These are phyloP conservation scores for Eupithecia subumbrata DNA, from an alignment of 2,888 invertebrate genomes.

Conservation along the genomic window DNA sequence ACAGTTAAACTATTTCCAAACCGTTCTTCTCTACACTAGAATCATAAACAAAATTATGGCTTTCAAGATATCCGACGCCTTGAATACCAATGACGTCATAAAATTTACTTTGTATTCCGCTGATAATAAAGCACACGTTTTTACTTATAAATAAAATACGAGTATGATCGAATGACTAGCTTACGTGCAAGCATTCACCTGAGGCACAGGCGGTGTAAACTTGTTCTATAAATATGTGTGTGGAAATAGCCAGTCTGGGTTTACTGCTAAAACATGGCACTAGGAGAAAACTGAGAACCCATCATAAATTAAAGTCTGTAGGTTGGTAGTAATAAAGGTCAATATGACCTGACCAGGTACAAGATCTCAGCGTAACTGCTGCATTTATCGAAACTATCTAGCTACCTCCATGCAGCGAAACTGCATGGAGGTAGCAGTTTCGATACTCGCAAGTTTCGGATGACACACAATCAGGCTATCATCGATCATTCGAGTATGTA, in stretches of 20 bases:
- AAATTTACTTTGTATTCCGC: conserved; percentile 42
- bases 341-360: not conserved
- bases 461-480: not conserved
- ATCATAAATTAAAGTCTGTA: conserved; percentile 1
- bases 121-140: conserved; percentile 51
- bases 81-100: conserved; percentile 62
- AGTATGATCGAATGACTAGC: conserved; percentile 28
- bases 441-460: not conserved
- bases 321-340: not conserved
- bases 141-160: conserved; percentile 35
- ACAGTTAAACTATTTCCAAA: not conserved
- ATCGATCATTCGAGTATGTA: not conserved
- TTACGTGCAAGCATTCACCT: conserved; percentile 30
- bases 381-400: no score
- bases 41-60: conserved; percentile 56
- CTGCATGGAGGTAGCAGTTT: no score
- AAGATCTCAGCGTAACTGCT: not conserved
- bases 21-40: conserved; percentile 32
- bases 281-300: not conserved
- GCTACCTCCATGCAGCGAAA: no score
- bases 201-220: conserved; percentile 15
- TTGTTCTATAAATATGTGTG: conserved; percentile 26
- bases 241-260: conserved; percentile 32
- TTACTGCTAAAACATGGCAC: conserved; percentile 5
- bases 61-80: conserved; percentile 56